These are phyloP conservation scores for Eurois occulta DNA, from an alignment of 2,888 invertebrate species.

Conservation along the genomic window DNA sequence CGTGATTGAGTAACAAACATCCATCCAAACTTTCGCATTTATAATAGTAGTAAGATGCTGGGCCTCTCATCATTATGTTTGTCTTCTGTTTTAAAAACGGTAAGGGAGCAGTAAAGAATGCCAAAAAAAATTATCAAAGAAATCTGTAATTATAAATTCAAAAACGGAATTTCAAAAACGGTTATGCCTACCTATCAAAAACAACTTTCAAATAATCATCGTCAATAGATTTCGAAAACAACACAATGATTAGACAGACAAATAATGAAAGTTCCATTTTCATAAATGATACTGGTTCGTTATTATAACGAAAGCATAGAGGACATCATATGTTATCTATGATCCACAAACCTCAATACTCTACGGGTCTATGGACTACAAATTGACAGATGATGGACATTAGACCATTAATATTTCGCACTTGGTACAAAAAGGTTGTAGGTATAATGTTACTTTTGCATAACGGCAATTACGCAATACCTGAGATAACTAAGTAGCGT, in stretches of 20 bases:
- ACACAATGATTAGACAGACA: background rate
- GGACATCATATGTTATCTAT: conserved; percentile 10
- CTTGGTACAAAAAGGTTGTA: conserved; percentile 32
- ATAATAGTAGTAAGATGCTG: no score
- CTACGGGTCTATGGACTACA: conserved; percentile 29
- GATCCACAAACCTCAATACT: conserved; percentile 41
- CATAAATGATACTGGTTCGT: background rate
- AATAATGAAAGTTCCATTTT: background rate
- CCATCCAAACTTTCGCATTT: no score
- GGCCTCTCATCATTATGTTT: background rate
- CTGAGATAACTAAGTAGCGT: conserved; percentile 10
- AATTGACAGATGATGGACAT: conserved; percentile 47
- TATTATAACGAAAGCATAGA: conserved; percentile 1
- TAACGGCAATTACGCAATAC: conserved; percentile 31
- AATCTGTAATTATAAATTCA: background rate
- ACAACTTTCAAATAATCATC: conserved; percentile 11
- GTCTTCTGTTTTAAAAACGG: background rate
- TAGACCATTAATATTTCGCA: conserved; percentile 33
- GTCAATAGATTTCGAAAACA: conserved; percentile 15
- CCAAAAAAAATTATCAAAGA: background rate
- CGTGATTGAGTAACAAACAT: no score
- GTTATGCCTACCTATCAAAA: background rate
- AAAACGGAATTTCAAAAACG: background rate
- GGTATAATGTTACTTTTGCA: conserved; percentile 43
- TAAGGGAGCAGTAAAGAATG: background rate